Percentiles rank a stretch among this genome's conserved stretches.
Conservation (phyloP, 2,113 vertebrate genomes). For the Cricetomys ansorgei region DNA sequence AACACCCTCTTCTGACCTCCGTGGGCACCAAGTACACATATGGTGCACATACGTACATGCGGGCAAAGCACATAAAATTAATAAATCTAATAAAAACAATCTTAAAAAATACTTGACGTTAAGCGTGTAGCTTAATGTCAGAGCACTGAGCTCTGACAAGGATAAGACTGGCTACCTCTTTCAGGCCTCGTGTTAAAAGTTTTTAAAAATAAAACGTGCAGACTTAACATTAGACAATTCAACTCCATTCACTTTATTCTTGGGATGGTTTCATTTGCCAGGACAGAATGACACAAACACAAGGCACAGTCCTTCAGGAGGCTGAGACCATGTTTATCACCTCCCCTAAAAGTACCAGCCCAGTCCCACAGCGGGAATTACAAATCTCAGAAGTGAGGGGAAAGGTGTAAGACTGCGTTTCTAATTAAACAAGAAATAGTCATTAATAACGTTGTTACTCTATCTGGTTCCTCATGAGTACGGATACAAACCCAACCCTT, state of each 20-base stretch:
- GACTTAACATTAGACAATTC: conserved; percentile 32
- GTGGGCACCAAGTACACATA: neutral
- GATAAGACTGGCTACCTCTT: neutral
- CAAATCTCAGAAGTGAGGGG: conserved; percentile 63
- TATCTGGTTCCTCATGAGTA: conserved; percentile 72
- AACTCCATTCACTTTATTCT: conserved; percentile 74
- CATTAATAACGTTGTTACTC: conserved; percentile 67
- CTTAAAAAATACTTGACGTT: neutral
- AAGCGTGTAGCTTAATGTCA: neutral
- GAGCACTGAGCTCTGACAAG: neutral
- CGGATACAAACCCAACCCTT: conserved; percentile 55
- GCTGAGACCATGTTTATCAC: conserved; percentile 21
- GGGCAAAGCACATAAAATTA: neutral
- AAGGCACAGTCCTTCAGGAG: conserved; percentile 43
- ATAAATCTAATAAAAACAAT: neutral
- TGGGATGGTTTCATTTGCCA: conserved; percentile 69
- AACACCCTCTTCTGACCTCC: neutral
- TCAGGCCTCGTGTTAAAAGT: neutral
- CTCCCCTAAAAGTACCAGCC: conserved; percentile 54
- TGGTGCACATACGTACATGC: neutral
- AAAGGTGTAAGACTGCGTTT: conserved; percentile 35
- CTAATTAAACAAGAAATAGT: conserved; percentile 75
- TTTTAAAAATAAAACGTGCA: neutral
- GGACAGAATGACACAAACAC: conserved; percentile 68
- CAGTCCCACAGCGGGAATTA: conserved; percentile 62